Percentiles rank a stretch among this genome's conserved stretches.
phyloP scores from a whole-genome alignment of 2,113 vertebrate genomes.

The Thoracochromis brauschi region DNA sequence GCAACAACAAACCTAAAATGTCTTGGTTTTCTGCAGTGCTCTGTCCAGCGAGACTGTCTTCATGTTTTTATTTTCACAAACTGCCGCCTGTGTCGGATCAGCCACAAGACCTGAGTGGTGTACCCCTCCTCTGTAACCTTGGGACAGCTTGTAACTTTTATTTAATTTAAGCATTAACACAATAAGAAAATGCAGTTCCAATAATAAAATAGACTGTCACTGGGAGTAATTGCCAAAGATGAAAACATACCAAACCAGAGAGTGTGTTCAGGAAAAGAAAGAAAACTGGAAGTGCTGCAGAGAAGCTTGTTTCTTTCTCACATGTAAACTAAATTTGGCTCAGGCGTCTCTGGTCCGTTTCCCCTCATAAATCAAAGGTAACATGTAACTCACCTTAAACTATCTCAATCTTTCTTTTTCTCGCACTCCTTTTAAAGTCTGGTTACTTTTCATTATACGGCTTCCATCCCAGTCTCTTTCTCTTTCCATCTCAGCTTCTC shows the following conservation, averaged over 20 bases:
- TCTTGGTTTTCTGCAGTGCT: neutral
- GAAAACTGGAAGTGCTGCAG: constrained; percentile 3
- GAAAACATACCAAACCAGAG: neutral
- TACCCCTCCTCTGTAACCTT: neutral
- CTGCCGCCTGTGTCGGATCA: neutral
- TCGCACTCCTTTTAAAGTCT: constrained; percentile 27
- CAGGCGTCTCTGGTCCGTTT: neutral
- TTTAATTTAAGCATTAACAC: neutral
- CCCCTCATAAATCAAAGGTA: neutral
- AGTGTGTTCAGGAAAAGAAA: neutral
- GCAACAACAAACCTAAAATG: neutral
- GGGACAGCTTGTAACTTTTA: neutral
- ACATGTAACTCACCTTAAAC: neutral
- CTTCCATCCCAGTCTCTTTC: constrained; percentile 55
- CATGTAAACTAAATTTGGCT: neutral
- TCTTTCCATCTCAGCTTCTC: neutral
- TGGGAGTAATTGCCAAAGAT: neutral
- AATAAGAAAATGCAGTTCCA: neutral
- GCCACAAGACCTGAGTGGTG: accelerated
- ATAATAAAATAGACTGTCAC: neutral
- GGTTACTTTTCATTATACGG: constrained; percentile 45
- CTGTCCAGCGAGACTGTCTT: neutral
- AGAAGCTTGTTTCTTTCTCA: neutral
- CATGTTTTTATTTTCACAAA: neutral
- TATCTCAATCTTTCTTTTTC: constrained; percentile 50